Percentiles rank a stretch among this genome's conserved stretches.
These are phyloP conservation scores for Pristionchus fissidentatus DNA, from an alignment of 2,888 invertebrate species.

Conservation along the genomic window DNA sequence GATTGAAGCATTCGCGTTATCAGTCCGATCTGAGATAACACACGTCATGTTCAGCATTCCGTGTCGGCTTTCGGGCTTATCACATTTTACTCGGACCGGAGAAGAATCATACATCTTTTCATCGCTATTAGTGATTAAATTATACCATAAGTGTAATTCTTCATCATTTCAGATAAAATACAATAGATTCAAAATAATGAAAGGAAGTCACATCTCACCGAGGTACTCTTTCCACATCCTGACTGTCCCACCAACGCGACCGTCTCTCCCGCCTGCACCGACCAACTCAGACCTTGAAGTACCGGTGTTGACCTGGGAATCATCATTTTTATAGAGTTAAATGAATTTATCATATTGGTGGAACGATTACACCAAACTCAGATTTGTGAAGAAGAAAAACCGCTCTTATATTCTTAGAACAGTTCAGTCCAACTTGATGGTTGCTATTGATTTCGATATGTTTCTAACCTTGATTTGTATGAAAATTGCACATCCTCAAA, in stretches of 20 bases:
- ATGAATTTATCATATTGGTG: no score
- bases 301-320: conserved; percentile 15
- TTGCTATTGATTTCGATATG: background rate
- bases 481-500: background rate
- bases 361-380: no score
- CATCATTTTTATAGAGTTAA: background rate
- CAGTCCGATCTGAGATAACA: conserved; percentile 10
- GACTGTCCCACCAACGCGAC: conserved; percentile 65
- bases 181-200: background rate
- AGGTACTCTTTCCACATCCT: conserved; percentile 67
- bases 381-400: no score
- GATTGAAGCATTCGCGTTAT: background rate
- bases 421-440: no score
- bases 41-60: no score
- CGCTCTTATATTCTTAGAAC: no score
- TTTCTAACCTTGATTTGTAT: background rate
- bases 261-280: conserved; percentile 59
- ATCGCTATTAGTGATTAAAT: no score
- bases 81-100: no score
- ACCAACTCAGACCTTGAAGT: conserved; percentile 49
- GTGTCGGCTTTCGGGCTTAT: no score
- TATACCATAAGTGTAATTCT: no score
- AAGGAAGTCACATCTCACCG: conserved; percentile 50
- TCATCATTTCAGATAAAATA: background rate
- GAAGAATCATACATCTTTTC: no score